These are phyloP conservation scores for Xerus rutilus DNA, from an alignment of 2,797 vertebrate species.

Conservation along the genomic window DNA sequence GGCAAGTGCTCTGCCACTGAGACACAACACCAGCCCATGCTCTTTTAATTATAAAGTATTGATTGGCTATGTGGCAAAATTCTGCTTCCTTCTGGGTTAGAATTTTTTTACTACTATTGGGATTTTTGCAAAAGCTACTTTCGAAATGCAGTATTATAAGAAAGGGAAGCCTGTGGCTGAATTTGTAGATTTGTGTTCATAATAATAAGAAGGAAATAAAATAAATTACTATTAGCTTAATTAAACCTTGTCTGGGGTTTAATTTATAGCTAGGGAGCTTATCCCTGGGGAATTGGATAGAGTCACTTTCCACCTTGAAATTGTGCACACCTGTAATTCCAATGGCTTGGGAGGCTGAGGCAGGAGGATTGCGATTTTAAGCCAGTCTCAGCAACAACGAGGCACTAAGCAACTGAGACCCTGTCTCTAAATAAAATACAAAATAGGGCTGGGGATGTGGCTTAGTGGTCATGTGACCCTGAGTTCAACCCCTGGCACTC, in stretches of 20 bases:
- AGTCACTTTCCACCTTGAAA: not conserved
- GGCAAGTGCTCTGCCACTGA: no score
- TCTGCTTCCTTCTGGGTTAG: not conserved
- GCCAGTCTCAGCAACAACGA: no score
- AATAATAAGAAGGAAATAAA: not conserved
- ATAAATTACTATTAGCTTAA: not conserved
- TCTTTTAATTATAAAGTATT: conserved; percentile 18
- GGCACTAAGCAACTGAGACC: no score
- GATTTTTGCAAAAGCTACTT: not conserved
- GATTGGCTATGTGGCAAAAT: not conserved
- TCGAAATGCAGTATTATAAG: not conserved
- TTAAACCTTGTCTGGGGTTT: not conserved
- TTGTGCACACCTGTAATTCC: no score
- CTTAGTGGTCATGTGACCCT: no score
- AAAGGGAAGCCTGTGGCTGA: not conserved
- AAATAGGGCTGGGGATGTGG: no score
- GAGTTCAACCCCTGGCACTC: no score
- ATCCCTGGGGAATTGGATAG: not conserved
- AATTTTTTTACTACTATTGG: conserved; percentile 5
- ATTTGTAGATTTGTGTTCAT: not conserved
- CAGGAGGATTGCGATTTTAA: no score
- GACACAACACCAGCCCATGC: no score
- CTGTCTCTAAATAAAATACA: no score
- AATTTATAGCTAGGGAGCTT: not conserved
- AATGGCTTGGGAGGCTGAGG: no score